phyloP scores from a whole-genome alignment of 2,797 vertebrate species.

The Cephalopachus bancanus region DNA sequence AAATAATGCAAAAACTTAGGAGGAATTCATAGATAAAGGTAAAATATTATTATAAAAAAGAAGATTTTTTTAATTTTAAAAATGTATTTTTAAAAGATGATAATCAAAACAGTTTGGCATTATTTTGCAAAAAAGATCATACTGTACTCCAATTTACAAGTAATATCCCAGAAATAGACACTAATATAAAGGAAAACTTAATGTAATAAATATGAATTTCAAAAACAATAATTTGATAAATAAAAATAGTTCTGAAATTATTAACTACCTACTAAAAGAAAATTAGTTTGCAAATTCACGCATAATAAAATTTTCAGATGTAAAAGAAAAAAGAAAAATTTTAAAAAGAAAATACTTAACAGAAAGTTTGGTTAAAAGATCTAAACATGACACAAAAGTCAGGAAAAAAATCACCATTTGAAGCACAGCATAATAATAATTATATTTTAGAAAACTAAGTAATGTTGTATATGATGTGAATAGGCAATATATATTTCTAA shows the following conservation, averaged over 20 bases:
- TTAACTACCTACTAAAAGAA: slow-evolving; percentile 16
- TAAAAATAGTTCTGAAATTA: background rate
- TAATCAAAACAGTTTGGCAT: background rate
- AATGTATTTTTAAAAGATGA: background rate
- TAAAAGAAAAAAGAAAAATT: background rate
- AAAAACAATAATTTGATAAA: background rate
- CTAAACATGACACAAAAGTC: background rate
- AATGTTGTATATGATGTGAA: background rate
- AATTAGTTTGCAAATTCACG: background rate
- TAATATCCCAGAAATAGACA: background rate
- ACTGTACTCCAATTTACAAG: background rate
- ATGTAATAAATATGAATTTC: background rate
- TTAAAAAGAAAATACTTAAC: background rate
- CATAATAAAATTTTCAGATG: background rate
- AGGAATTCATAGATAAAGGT: background rate
- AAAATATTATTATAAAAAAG: slow-evolving; percentile 29
- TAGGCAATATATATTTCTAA: background rate
- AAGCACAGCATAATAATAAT: background rate
- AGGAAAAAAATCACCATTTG: background rate
- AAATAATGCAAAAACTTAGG: background rate
- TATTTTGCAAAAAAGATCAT: background rate
- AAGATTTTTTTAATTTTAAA: background rate
- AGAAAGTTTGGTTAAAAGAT: slow-evolving; percentile 6
- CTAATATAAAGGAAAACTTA: background rate
- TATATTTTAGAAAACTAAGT: background rate